Conservation (phyloP, 2,797 vertebrate species). For the Pipistrellus kuhlii region DNA sequence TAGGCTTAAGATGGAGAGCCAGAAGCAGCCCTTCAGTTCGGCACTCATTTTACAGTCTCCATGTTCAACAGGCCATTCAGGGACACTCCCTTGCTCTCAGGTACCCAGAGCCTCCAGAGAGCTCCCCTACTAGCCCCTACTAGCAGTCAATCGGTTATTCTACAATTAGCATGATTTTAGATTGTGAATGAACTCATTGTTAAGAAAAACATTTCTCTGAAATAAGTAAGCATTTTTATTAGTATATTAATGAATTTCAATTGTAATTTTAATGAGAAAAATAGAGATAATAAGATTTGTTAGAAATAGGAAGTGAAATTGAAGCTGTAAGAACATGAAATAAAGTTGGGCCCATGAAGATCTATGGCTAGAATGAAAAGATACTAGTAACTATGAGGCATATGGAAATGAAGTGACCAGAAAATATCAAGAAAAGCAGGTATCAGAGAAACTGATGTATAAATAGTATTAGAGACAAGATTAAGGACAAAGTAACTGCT, state of each 20-base stretch:
- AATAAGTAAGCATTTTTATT: not conserved
- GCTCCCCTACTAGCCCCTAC: rapidly evolving
- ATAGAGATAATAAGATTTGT: not conserved
- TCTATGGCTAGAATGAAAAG: not conserved
- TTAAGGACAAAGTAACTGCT: not conserved
- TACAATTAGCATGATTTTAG: not conserved
- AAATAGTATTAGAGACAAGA: not conserved
- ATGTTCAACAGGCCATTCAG: not conserved
- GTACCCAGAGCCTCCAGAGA: too few species aligned
- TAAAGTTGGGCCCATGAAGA: not conserved
- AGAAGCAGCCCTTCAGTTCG: not conserved
- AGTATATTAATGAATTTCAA: not conserved
- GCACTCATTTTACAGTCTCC: not conserved
- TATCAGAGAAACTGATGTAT: not conserved
- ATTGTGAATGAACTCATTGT: not conserved
- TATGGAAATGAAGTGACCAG: not conserved
- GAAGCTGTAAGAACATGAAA: not conserved
- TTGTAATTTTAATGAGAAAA: not conserved
- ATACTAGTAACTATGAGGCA: not conserved
- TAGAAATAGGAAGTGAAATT: not conserved
- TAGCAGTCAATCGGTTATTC: not conserved
- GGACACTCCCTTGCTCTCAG: rapidly evolving
- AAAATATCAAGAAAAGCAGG: not conserved
- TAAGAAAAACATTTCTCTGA: not conserved
- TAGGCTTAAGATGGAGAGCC: not conserved